Percentiles rank a stretch among this genome's conserved stretches.
phyloP scores from a whole-genome alignment of 2,888 invertebrate genomes.

The Dasysyrphus albostriatus region DNA sequence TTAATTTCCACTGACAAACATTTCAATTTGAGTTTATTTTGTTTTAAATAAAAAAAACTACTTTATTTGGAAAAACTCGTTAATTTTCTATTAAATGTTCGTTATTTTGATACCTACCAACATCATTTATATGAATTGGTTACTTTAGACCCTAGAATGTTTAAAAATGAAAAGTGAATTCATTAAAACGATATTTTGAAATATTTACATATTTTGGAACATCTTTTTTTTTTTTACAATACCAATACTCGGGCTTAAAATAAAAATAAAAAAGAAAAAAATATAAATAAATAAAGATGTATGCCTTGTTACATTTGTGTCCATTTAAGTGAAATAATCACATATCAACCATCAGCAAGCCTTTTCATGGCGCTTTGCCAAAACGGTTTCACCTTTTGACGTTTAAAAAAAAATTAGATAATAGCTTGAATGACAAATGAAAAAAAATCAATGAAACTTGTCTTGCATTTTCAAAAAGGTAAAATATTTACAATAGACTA shows the following conservation, averaged over 20 bases:
- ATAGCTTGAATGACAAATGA: not conserved
- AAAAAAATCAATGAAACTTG: conserved; percentile 10
- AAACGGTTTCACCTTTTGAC: not conserved
- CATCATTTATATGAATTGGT: too few species aligned
- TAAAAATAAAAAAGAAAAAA: not conserved
- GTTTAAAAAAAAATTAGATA: not conserved
- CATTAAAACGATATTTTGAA: too few species aligned
- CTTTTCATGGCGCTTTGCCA: not conserved
- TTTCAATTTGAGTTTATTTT: too few species aligned
- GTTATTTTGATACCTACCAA: too few species aligned
- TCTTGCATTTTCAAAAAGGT: conserved; percentile 11
- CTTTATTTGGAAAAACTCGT: too few species aligned
- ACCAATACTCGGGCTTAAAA: not conserved
- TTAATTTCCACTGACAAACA: too few species aligned
- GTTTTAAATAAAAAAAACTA: too few species aligned
- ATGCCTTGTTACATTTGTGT: not conserved
- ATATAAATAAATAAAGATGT: not conserved
- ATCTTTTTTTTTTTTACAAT: not conserved
- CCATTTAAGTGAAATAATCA: conserved; percentile 1
- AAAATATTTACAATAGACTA: not conserved
- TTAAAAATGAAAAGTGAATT: too few species aligned
- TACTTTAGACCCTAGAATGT: too few species aligned
- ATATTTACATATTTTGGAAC: not conserved
- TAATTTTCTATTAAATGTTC: too few species aligned
- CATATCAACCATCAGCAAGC: not conserved